These are phyloP conservation scores for Drosophila mettleri DNA, from an alignment of 2,888 invertebrate genomes.

Conservation along the genomic window DNA sequence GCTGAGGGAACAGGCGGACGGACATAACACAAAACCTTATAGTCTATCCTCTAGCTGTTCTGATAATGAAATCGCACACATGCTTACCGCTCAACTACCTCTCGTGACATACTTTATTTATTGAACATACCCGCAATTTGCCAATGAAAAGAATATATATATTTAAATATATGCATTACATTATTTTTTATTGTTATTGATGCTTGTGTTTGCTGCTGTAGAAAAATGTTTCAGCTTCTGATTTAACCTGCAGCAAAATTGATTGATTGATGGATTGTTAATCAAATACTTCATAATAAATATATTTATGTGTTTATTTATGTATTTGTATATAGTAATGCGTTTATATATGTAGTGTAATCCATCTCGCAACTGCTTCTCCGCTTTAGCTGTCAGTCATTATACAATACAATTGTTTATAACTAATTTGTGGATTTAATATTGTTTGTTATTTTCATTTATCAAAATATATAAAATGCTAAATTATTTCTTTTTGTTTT, in stretches of 20 bases:
- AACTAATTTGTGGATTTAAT: slow-evolving; percentile 47
- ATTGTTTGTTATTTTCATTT: slow-evolving; percentile 33
- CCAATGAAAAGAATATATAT: neutral
- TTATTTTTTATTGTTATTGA: slow-evolving; percentile 51
- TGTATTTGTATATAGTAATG: slow-evolving; percentile 50
- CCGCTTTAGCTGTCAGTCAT: slow-evolving; percentile 57
- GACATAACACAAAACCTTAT: too few species aligned
- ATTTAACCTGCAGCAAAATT: slow-evolving; percentile 9
- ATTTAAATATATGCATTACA: slow-evolving; percentile 34
- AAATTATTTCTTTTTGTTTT: slow-evolving; percentile 67
- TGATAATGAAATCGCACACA: too few species aligned
- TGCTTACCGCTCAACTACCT: too few species aligned
- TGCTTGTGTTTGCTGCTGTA: slow-evolving; percentile 34
- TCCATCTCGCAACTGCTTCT: slow-evolving; percentile 37
- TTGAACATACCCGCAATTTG: neutral
- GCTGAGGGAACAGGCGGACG: too few species aligned
- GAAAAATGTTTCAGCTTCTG: slow-evolving; percentile 26
- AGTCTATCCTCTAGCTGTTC: too few species aligned
- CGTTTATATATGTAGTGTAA: slow-evolving; percentile 39
- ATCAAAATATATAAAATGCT: slow-evolving; percentile 77
- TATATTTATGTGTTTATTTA: slow-evolving; percentile 23
- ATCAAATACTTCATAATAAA: slow-evolving; percentile 25
- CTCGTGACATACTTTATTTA: neutral
- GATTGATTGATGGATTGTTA: slow-evolving; percentile 31
- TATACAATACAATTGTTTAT: slow-evolving; percentile 57